Evolutionary conservation across 2,888 invertebrate genomes (phyloP).

Genomic region (Cremastinae sp.): DNA sequence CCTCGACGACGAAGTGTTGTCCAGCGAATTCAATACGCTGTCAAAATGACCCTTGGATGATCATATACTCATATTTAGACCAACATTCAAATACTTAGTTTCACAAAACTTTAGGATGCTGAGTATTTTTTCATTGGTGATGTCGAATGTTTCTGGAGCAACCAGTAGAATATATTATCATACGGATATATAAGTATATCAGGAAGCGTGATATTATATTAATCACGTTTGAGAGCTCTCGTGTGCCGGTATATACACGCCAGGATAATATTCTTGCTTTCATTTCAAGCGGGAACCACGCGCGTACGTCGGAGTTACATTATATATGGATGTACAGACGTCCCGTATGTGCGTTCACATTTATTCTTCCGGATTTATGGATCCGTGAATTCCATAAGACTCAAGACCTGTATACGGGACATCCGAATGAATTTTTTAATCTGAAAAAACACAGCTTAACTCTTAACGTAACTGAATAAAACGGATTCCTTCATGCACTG

Average conservation of each 20-base stretch:
- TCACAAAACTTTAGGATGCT: too few relatives aligned
- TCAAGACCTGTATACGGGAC: constrained; percentile 41
- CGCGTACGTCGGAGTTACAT: background rate
- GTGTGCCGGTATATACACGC: constrained; percentile 35
- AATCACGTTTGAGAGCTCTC: constrained; percentile 64
- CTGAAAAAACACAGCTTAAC: constrained; percentile 53
- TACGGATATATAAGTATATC: constrained; percentile 1
- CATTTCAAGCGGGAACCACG: constrained; percentile 25
- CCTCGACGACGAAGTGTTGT: too few relatives aligned
- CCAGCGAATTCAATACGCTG: too few relatives aligned
- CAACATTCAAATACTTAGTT: too few relatives aligned
- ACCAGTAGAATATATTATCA: too few relatives aligned
- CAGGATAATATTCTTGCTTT: constrained; percentile 55
- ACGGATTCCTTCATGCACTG: constrained; percentile 19
- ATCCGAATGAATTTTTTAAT: constrained; percentile 36
- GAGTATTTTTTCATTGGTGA: too few relatives aligned
- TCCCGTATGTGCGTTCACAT: constrained; percentile 19
- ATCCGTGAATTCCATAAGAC: constrained; percentile 15
- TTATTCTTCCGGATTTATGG: background rate
- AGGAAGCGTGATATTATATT: constrained; percentile 65
- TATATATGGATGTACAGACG: too few relatives aligned
- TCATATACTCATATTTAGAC: too few relatives aligned
- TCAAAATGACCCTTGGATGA: too few relatives aligned
- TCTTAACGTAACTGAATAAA: constrained; percentile 35
- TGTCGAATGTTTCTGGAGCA: too few relatives aligned